These are phyloP conservation scores for Garrulus glandarius DNA, from an alignment of 2,797 vertebrate genomes.

Conservation along the genomic window DNA sequence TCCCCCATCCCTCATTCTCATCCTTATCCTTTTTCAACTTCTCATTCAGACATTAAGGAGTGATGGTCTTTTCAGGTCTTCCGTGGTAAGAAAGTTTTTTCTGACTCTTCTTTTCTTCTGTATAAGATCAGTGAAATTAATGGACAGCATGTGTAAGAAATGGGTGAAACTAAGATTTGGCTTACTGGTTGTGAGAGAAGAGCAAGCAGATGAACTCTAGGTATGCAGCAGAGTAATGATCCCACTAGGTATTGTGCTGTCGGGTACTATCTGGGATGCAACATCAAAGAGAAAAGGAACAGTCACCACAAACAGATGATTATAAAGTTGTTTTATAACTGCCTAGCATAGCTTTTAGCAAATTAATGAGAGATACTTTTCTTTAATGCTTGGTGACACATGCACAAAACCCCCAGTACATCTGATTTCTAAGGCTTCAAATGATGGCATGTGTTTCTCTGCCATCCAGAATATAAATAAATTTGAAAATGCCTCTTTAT, in stretches of 20 bases:
- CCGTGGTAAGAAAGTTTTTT: background rate
- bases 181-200: background rate
- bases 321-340: background rate
- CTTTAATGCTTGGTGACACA: constrained; percentile 12
- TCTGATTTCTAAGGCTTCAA: constrained; percentile 22
- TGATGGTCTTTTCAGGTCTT: background rate
- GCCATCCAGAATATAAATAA: constrained; percentile 34
- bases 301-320: background rate
- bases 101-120: background rate
- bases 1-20: background rate
- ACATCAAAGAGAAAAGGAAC: constrained; percentile 15
- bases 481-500: constrained; percentile 41
- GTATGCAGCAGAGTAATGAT: background rate
- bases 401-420: background rate
- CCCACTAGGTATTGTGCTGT: background rate
- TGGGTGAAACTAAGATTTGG: background rate
- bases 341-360: background rate
- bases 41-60: background rate
- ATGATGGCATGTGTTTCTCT: background rate
- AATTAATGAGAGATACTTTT: constrained; percentile 9
- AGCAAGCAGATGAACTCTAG: background rate
- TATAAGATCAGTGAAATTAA: background rate
- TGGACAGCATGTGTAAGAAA: background rate
- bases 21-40: background rate
- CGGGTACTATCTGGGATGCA: background rate